Conservation (phyloP, 2,888 invertebrate species). For the Mythimna pallens region DNA sequence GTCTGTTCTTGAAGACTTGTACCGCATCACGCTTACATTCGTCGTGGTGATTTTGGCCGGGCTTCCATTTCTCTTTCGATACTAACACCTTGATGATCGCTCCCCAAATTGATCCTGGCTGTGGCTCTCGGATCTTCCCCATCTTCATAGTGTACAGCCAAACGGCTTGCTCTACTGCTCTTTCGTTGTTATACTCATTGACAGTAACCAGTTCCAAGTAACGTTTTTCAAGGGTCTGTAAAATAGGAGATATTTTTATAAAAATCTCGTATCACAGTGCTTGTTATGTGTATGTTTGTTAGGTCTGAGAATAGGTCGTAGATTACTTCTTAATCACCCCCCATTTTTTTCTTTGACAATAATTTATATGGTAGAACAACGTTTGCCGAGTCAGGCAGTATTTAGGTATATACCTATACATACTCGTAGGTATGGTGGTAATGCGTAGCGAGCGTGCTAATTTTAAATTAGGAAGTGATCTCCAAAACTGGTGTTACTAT, state of each 20-base stretch:
- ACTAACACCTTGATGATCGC: neutral
- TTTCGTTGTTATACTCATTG: slow-evolving; percentile 59
- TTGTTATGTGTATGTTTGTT: no score
- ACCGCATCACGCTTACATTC: slow-evolving; percentile 21
- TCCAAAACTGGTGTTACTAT: no score
- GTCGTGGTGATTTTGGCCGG: slow-evolving; percentile 24
- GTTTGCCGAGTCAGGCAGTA: no score
- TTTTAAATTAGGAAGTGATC: no score
- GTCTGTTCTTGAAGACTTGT: slow-evolving; percentile 36
- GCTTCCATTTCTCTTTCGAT: slow-evolving; percentile 4
- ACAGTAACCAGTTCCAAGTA: slow-evolving; percentile 37
- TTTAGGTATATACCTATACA: no score
- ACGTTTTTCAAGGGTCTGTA: slow-evolving; percentile 50
- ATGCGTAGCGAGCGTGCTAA: no score
- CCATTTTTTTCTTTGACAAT: no score
- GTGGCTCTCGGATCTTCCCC: slow-evolving; percentile 50
- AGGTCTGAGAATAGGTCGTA: no score
- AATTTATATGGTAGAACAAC: no score
- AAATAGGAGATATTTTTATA: neutral
- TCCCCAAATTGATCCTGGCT: neutral
- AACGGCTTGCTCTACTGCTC: slow-evolving; percentile 55
- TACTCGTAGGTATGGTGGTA: no score
- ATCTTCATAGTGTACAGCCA: slow-evolving; percentile 49
- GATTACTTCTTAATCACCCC: no score
- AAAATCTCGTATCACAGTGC: no score